Base-by-base conservation (phyloP, 2,888 invertebrate species). In the Protophormia terraenovae region DNA sequence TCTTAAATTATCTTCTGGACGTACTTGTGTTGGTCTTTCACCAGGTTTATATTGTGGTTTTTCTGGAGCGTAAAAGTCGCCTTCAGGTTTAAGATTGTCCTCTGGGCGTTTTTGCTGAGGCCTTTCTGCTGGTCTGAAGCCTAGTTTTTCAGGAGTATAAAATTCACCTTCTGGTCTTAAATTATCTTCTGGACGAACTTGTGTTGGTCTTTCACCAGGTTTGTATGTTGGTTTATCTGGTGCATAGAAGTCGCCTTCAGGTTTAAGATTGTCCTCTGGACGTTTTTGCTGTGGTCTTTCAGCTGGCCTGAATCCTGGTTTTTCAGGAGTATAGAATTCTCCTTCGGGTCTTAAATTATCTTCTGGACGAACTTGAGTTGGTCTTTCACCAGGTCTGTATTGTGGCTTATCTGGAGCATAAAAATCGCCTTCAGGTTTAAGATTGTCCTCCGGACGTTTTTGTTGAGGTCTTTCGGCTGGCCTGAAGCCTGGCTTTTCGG, bases 41-140 rank as follows among this genome's bases (percentile, higher is more conserved):
- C 1, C 89, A 86, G 93, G 35, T 91, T 85, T 87, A 29, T 93
- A 94, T 2, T 93, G 93, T 1, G 89, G 86, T 71, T 91, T 93
- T 24, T 92, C 91, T 0, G 93, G 93, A 55, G 93, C 91, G 85
- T 94, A 93, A 83, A 95, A 94, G 1, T 94, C 93, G 4, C 95
- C 94, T 90, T 95, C 95, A 0, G 94, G 94, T 78, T 92, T 92
- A 0, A 95, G 90, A 88, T 95, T 95, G 87, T 95, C 95, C 86
- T 93, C 93, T 2, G 93, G 94, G 76, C 89, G 90, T 12, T 90
- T 92, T 76, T 91, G 93, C 58, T 89, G 89, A 6, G 93, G 93
- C 60, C 92, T 91, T 90, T 88, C 88, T 3, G 62, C 88, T 4
- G 90, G 94, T 89, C 84, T 87, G 89, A 90, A 58, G 87, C 88